Base-by-base conservation (phyloP, 2,888 invertebrate species). In the Amorpha juglandis region DNA sequence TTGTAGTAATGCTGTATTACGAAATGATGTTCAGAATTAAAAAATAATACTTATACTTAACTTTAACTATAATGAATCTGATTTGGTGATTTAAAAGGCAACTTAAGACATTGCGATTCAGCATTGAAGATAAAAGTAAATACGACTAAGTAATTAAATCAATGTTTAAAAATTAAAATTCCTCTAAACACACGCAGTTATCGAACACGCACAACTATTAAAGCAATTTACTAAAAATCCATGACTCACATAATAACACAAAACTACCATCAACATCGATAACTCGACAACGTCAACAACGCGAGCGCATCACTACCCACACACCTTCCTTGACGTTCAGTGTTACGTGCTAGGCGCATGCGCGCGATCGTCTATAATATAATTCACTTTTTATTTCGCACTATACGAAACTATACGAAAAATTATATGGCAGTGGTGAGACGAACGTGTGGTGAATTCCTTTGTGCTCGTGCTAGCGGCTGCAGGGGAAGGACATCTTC, bases 381-480 rank as follows among this genome's bases (percentile, higher is more conserved):
- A 50, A 50, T 68, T 76, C 75, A 77, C 79, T 55, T 58, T 63
- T 78, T 72, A 74, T 70, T 70, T 75, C 67, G 16, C 62, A 53
- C 63, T 9, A 45, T 64, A 48, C 55, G 21, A 51, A 62, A 64
- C 21, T 70, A 75, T 72, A 75, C 71, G 78, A 80, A 79, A 81
- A 83, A 88, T 91, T 90, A 89, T 92, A 92, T 92, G 92, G 91
- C 92, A 91, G 90, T 91, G 86, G 87, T 88, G 88, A 89, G 81
- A 77, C 86, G 86, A 78, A 83, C 84, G 78, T 87, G 87, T 90
- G 86, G 87, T 83, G 88, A 88, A 74, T 88, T 90, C 82, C 88
- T 85, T 79, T 89, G 87, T 86, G 80, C 81, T 74, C 83, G 86
- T 82, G 84, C 82, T 73, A 86, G 84, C 77, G 81, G 81, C 71